Evolutionary conservation across 2,113 vertebrate genomes (phyloP).

Genomic region (Danionella cerebrum): DNA sequence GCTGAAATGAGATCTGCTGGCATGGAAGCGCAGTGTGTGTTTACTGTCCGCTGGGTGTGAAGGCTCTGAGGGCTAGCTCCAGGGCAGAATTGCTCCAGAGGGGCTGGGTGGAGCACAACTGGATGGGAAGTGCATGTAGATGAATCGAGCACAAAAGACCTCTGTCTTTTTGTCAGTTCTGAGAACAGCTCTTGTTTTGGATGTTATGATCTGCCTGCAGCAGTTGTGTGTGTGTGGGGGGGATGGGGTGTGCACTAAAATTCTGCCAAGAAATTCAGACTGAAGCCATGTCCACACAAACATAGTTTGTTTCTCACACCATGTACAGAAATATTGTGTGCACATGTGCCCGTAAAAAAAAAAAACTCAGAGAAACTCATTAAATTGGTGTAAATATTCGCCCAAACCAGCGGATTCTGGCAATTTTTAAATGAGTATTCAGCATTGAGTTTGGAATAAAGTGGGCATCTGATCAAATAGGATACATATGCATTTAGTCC

Average conservation of each 20-base stretch:
- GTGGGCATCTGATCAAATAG: too few species aligned
- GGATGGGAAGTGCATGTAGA: constrained; percentile 1
- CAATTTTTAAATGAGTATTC: too few species aligned
- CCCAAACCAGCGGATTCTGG: too few species aligned
- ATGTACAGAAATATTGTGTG: too few species aligned
- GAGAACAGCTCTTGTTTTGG: not conserved
- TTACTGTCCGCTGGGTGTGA: constrained; percentile 1
- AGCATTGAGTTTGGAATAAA: too few species aligned
- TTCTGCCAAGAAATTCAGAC: not conserved
- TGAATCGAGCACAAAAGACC: not conserved
- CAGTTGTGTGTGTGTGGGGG: not conserved
- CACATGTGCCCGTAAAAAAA: too few species aligned
- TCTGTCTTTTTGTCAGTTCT: not conserved
- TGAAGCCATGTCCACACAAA: too few species aligned
- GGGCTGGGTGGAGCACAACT: constrained; percentile 18
- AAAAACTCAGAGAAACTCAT: too few species aligned
- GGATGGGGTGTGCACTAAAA: not conserved
- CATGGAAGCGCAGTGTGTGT: not conserved
- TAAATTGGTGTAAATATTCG: too few species aligned
- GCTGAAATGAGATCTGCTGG: not conserved
- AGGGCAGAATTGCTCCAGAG: constrained; percentile 11
- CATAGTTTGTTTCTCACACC: too few species aligned
- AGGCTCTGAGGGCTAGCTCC: not conserved
- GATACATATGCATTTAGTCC: too few species aligned
- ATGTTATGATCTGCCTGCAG: constrained; percentile 1